Evolutionary conservation across 53 echinoderm and acorn worm species (phyloP), one percentile per base, ranked within the genome.

Genomic region (Arbacia lixula): DNA sequence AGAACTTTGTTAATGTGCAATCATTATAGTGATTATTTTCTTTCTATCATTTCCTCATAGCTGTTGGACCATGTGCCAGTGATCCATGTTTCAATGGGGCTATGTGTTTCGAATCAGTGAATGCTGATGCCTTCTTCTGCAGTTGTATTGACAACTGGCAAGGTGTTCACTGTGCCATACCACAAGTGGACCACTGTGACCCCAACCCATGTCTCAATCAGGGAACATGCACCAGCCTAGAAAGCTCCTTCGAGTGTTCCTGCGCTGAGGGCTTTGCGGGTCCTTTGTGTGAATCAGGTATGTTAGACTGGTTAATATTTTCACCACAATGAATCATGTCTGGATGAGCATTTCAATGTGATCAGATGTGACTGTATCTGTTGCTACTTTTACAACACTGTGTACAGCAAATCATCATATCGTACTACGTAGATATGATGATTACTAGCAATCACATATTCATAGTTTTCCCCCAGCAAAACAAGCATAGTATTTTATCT

Each of bases 161-260:
- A 31, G 91, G 91, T 5, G 5, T 26, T 12, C 37, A 43, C 0
- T 91, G 91, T 33, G 36, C 27, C 38, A 36, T 28, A 30, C 82
- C 82, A 26, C 21, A 38, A 1, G 28, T 60, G 41, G 65, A 81
- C 43, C 17, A 32, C 43, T 81, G 82, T 49, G 65, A 81, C 40
- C 82, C 82, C 27, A 63, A 63, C 64, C 95, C 95, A n/a, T 95
- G 95, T 37, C 35, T 73, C 42, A 95, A 95, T 66, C 88, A 88
- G 12, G 95, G 90, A 19, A 33, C 28, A 5, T 95, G 95, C 63
- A 52, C 56, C 38, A 42, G 72, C 20, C 67, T 17, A 24, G 56
- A 28, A 33, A 65, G 42, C 10, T 35, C 60, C 5, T 95, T 83
- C 55, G 11, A 54, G 36, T 95, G 95, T 69, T 35, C 26, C 11